A percentile compares a stretch with the other conserved stretches of the same genome.
Conservation (phyloP, 2,888 invertebrate genomes). For the Steinernema carpocapsae region DNA sequence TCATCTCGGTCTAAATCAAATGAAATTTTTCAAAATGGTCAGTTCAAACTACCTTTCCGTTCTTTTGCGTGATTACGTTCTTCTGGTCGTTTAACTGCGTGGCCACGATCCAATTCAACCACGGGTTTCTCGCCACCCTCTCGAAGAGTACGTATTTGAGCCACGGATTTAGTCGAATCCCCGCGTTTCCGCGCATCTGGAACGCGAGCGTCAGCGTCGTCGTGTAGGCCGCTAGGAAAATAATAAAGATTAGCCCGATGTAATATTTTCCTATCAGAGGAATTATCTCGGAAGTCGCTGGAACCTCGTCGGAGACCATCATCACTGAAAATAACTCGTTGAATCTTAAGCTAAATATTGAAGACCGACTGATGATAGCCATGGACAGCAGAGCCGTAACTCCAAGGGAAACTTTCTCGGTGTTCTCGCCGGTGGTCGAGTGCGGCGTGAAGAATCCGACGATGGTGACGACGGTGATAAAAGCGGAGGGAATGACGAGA, state of each 20-base stretch:
- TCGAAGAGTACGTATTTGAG: slow-evolving; percentile 60
- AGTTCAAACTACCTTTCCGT: slow-evolving; percentile 35
- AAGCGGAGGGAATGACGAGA: slow-evolving; percentile 65
- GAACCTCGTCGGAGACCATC: slow-evolving; percentile 65
- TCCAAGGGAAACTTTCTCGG: slow-evolving; percentile 66
- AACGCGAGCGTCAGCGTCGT: slow-evolving; percentile 63
- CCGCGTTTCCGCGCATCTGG: slow-evolving; percentile 65
- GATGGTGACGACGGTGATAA: slow-evolving; percentile 67
- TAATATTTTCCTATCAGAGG: slow-evolving; percentile 67
- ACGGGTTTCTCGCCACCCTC: slow-evolving; percentile 43
- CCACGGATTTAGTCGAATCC: slow-evolving; percentile 55
- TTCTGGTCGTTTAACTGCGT: slow-evolving; percentile 47
- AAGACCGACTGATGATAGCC: slow-evolving; percentile 61
- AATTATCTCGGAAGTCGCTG: slow-evolving; percentile 65
- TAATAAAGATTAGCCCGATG: slow-evolving; percentile 65
- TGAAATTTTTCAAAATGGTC: slow-evolving; percentile 29
- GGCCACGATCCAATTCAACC: slow-evolving; percentile 48
- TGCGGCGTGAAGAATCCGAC: slow-evolving; percentile 68
- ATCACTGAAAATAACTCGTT: slow-evolving; percentile 51
- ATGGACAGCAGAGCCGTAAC: slow-evolving; percentile 66
- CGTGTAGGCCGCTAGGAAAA: slow-evolving; percentile 64
- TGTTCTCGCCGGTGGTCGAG: slow-evolving; percentile 67
- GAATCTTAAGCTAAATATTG: not conserved
- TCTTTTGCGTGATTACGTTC: slow-evolving; percentile 32
- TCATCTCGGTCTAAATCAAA: slow-evolving; percentile 14